Conservation (phyloP, 2,888 invertebrate genomes). For the Sminthurinus aureus region DNA sequence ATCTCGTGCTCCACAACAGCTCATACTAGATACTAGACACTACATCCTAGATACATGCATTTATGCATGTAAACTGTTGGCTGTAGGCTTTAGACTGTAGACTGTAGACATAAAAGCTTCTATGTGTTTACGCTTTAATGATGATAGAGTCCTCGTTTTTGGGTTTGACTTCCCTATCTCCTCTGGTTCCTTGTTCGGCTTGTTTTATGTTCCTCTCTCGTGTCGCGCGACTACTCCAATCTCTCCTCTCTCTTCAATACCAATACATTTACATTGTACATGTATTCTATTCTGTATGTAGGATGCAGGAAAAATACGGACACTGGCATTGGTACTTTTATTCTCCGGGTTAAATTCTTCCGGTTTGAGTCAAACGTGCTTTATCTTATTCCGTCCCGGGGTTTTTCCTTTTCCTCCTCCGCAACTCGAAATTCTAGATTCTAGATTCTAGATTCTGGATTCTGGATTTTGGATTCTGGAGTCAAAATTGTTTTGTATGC, state of each 20-base stretch:
- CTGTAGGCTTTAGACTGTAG: too few species aligned
- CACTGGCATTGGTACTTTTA: neutral
- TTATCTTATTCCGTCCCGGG: conserved; percentile 4
- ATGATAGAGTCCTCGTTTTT: conserved; percentile 4
- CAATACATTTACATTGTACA: neutral
- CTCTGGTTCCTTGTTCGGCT: neutral
- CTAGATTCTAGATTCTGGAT: neutral
- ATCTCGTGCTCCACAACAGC: neutral
- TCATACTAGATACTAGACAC: too few species aligned
- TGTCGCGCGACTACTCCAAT: neutral
- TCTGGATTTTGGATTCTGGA: too few species aligned
- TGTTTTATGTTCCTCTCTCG: neutral
- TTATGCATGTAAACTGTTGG: neutral
- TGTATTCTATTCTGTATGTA: neutral
- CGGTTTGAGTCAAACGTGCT: conserved; percentile 11
- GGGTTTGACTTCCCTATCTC: neutral
- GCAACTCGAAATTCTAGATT: neutral
- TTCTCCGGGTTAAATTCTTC: conserved; percentile 18
- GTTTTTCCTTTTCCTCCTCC: neutral
- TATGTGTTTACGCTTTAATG: conserved; percentile 10
- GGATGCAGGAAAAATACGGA: neutral
- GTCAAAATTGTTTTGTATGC: neutral
- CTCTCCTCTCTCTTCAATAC: neutral
- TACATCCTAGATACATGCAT: neutral
- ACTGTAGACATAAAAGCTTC: too few species aligned